Conservation (phyloP, 2,797 vertebrate genomes). For the Columba guinea region DNA sequence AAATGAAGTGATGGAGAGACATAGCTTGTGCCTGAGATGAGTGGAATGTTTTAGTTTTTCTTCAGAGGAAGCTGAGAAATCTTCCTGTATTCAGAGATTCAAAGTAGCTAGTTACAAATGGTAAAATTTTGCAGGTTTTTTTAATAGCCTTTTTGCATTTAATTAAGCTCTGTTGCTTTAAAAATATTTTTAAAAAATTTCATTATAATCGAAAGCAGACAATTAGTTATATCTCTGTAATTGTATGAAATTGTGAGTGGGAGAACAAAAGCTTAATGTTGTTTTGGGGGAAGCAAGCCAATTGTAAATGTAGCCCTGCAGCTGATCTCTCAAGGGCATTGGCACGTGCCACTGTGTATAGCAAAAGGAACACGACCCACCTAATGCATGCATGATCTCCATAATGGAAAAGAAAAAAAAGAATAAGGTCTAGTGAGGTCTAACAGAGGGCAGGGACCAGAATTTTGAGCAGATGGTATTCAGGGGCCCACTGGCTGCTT, state of each 20-base stretch:
- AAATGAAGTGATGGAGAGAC: not conserved
- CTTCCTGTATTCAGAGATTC: not conserved
- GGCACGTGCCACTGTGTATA: slow-evolving; percentile 61
- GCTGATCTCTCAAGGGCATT: slow-evolving; percentile 63
- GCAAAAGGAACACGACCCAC: slow-evolving; percentile 55
- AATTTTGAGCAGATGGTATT: slow-evolving; percentile 76
- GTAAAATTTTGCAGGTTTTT: not conserved
- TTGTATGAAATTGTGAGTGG: not conserved
- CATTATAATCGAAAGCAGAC: not conserved
- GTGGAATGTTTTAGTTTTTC: not conserved
- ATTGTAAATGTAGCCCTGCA: slow-evolving; percentile 58
- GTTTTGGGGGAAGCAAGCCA: slow-evolving; percentile 49
- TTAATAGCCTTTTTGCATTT: not conserved
- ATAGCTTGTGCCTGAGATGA: not conserved
- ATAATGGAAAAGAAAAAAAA: slow-evolving; percentile 73
- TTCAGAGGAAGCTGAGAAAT: not conserved
- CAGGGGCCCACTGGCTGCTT: slow-evolving; percentile 53
- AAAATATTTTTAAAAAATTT: not conserved
- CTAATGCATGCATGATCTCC: slow-evolving; percentile 66
- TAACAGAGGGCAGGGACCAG: slow-evolving; percentile 69
- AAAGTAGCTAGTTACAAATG: not conserved
- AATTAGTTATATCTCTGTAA: not conserved
- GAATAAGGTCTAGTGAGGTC: slow-evolving; percentile 61
- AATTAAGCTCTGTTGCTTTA: not conserved
- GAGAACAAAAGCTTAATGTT: slow-evolving; percentile 51